These are phyloP conservation scores for Neomorphus geoffroyi DNA, from an alignment of 2,797 vertebrate species.

Conservation along the genomic window DNA sequence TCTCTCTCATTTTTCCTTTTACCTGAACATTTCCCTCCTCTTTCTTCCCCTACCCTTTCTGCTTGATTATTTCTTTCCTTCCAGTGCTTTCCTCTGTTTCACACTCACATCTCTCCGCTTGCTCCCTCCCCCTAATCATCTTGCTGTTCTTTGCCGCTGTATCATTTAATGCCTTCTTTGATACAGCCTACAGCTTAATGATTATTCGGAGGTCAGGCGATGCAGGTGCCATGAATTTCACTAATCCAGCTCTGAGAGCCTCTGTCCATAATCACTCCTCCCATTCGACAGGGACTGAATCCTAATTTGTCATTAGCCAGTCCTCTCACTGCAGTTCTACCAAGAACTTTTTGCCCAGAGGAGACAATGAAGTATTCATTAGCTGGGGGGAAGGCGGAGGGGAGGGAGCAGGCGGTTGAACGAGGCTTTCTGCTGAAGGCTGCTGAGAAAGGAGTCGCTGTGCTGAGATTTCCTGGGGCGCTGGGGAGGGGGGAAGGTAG, in stretches of 20 bases:
- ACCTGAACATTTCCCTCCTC: neutral
- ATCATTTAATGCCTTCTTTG: conserved; percentile 81
- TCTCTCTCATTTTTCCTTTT: neutral
- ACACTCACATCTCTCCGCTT: neutral
- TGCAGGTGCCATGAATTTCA: conserved; percentile 79
- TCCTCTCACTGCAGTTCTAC: conserved; percentile 57
- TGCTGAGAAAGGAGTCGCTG: conserved; percentile 70
- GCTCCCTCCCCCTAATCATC: conserved; percentile 52
- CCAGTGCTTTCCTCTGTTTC: neutral
- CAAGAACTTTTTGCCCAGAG: conserved; percentile 64
- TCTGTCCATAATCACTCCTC: conserved; percentile 77
- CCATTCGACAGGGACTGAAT: conserved; percentile 72
- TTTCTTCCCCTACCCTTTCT: neutral
- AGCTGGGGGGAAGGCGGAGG: conserved; percentile 6
- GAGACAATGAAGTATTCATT: conserved; percentile 77
- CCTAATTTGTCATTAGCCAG: conserved; percentile 74
- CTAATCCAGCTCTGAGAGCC: conserved; percentile 76
- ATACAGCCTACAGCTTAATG: conserved; percentile 78
- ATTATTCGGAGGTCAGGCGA: conserved; percentile 80
- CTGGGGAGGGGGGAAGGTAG: neutral
- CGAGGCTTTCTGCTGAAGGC: conserved; percentile 60
- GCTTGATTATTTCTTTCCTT: conserved; percentile 16
- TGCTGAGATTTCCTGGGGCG: conserved; percentile 44
- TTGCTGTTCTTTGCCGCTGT: conserved; percentile 64
- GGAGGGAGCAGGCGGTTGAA: conserved; percentile 1